Conservation (phyloP, 1,140 invertebrate genomes). For the Neodiprion fabricii region DNA sequence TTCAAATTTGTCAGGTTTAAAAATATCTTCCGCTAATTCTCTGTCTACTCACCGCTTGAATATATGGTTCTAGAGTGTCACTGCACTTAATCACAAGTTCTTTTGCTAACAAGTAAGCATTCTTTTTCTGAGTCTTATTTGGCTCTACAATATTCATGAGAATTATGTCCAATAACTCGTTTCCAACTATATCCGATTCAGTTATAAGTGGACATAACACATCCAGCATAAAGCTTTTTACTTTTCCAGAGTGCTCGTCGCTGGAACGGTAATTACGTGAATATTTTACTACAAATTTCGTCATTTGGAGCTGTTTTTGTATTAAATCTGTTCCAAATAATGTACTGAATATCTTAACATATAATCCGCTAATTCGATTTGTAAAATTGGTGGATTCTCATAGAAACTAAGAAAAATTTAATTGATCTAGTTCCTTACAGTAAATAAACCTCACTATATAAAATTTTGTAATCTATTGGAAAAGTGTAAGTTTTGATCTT, state of each 20-base stretch:
- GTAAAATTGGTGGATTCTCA: slow-evolving; percentile 4
- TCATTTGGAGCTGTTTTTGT: neutral
- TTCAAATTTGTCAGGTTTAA: neutral
- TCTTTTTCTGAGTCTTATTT: slow-evolving; percentile 89
- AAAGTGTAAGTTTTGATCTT: too few relatives aligned
- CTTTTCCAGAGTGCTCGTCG: slow-evolving; percentile 94
- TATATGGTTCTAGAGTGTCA: slow-evolving; percentile 91
- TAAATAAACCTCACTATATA: too few relatives aligned
- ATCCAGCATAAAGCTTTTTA: slow-evolving; percentile 96
- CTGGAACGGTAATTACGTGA: slow-evolving; percentile 62
- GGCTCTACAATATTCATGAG: slow-evolving; percentile 95
- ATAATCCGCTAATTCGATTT: neutral
- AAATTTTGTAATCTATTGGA: too few relatives aligned
- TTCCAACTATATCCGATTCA: slow-evolving; percentile 94
- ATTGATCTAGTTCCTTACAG: neutral
- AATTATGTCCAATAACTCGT: slow-evolving; percentile 93
- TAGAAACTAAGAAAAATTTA: slow-evolving; percentile 15
- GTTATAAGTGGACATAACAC: slow-evolving; percentile 92
- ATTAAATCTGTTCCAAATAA: neutral
- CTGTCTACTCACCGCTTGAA: slow-evolving; percentile 79
- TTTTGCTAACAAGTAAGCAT: slow-evolving; percentile 89
- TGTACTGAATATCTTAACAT: neutral
- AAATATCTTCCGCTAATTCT: slow-evolving; percentile 19
- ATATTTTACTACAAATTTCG: neutral
- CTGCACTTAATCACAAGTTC: slow-evolving; percentile 90